Evolutionary conservation across 1,140 invertebrate species (phyloP), one percentile per base, ranked within the genome.

Genomic region (Penaeus vannamei): DNA sequence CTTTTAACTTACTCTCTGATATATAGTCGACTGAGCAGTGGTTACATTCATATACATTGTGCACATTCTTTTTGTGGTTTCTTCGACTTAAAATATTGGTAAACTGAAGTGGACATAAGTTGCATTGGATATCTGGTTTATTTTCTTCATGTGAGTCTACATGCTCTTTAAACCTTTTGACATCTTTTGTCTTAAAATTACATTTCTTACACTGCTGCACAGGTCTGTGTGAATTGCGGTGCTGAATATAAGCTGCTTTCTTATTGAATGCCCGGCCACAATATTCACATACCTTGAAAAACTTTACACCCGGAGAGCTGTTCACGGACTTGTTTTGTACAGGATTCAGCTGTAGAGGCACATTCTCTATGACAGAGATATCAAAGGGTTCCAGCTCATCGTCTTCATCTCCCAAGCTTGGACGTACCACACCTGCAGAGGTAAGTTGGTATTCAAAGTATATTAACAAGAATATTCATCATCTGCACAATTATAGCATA

Each of bases 1-100:
- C 23, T 12, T 23, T 64, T 60, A 76, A 84, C 8, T 85, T 60
- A 46, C 23, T 53, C n/a, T 84, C 76, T 19, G 46, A 77, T 2
- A 17, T 46, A 59, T 84, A 80, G 29, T 89, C 87, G 53, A 36
- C 23, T 53, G 59, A 62, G 42, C 87, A 89, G n/a, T 77, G 42
- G 32, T 64, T 89, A 32, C 87, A 89, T 22, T 89, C 87, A 79
- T 84, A 89, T n/a, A 89, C 20, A 26, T 36, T 62, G 53, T 89
- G 87, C 46, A 89, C 84, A 26, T 84, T 89, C 53, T 81, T 84
- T 32, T 77, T 89, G 82, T 89, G 87, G n/a, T 80, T 42, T 53
- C 66, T 79, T 19, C 84, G 59, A 20, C 72, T 76, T n/a, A 84
- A 46, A 2, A 81, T 60, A 85, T 60, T 89, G 32, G 23, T n/a